A percentile compares a stretch with the other conserved stretches of the same genome.
These are phyloP conservation scores for Tapera naevia DNA, from an alignment of 2,797 vertebrate genomes.

Conservation along the genomic window DNA sequence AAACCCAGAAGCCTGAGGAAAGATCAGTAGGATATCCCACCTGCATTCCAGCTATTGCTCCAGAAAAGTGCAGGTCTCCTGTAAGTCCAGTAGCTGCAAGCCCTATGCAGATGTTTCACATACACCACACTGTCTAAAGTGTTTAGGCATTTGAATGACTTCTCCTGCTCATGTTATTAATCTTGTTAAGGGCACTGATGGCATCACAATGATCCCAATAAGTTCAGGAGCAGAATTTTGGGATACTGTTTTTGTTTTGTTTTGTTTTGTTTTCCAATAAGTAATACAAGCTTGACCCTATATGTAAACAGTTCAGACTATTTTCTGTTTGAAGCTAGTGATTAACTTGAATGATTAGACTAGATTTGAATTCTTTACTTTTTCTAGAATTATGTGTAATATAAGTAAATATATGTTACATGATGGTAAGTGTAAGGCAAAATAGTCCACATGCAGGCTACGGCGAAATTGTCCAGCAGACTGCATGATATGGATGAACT, in stretches of 20 bases:
- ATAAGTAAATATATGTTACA: background rate
- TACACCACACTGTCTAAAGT: background rate
- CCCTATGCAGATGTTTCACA: conserved; percentile 43
- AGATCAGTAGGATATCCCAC: conserved; percentile 18
- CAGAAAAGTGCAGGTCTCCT: background rate
- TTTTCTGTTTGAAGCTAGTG: background rate
- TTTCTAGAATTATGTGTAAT: background rate
- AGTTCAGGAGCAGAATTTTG: background rate
- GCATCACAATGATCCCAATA: background rate
- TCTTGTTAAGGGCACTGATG: background rate
- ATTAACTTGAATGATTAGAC: background rate
- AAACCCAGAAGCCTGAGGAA: conserved; percentile 29
- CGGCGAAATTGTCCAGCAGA: background rate
- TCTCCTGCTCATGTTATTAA: background rate
- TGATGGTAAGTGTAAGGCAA: background rate
- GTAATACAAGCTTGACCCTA: background rate
- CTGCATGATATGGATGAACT: background rate
- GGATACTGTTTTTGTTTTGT: background rate
- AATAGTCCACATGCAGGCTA: background rate
- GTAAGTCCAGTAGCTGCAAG: conserved; percentile 42
- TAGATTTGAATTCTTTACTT: background rate
- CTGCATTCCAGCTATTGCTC: conserved; percentile 30
- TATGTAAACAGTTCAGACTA: background rate
- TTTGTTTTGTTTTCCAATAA: background rate
- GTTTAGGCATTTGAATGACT: background rate